Evolutionary conservation across 2,113 vertebrate species (phyloP), one percentile per base, ranked within the genome.

Genomic region (Manacus vitellinus): DNA sequence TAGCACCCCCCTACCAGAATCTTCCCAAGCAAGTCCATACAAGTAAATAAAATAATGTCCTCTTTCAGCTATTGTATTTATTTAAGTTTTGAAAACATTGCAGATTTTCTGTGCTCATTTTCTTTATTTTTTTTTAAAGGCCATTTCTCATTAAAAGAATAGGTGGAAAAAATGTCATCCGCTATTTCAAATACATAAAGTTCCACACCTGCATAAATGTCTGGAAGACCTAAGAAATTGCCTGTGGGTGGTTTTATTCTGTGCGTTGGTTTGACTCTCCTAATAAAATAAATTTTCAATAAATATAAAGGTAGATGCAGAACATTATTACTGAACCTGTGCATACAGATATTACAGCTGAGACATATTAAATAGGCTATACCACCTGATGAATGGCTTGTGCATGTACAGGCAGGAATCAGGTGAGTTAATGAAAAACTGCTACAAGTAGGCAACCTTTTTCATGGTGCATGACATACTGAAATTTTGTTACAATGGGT

Each of bases 401-500:
- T 79, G 49, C 66, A 23, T 27, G 35, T 52, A 81, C 27, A 91
- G 52, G 52, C 92, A 83, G 56, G 43, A 94, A 55, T 91, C 71
- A 85, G 46, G 52, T 73, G 54, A 94, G 67, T 93, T 92, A 96
- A 97, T 90, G 77, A 83, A 96, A 97, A 75, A 23, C 46, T 85
- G 27, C 17, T 55, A 55, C 74, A 88, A 89, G 88, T 85, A 89
- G 68, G 66, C 65, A 82, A 85, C 54, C 66, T 94, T 85, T 95
- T 80, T 77, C 56, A 61, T n/a, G 52, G 78, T 84, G 41, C 33
- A 75, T 93, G 89, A 80, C 84, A 92, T 91, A 75, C 33, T 81
- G 70, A 85, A 96, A 88, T 90, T 96, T 95, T 93, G 37, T 83
- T 96, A 92, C 77, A 97, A 91, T 95, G 97, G 76, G 70, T 58